Percentiles rank a stretch among this genome's conserved stretches.
These are phyloP conservation scores for Dryadula phaetusa DNA, from an alignment of 2,888 invertebrate species.

Conservation along the genomic window DNA sequence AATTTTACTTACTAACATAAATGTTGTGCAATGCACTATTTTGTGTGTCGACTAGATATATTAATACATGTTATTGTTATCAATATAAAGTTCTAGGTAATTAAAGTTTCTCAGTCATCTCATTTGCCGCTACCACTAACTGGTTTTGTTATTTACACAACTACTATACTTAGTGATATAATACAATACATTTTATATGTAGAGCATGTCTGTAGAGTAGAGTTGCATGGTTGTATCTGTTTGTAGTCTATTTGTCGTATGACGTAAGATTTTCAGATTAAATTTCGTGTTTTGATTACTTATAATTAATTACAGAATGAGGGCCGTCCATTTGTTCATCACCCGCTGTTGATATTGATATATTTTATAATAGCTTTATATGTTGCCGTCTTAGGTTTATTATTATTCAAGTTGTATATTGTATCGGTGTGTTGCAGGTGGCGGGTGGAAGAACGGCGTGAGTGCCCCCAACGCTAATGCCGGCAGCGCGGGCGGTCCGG, in stretches of 20 bases:
- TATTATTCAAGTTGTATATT: too few species aligned
- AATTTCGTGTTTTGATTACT: slow-evolving; percentile 18
- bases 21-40: slow-evolving; percentile 21
- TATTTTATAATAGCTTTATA: neutral
- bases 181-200: neutral
- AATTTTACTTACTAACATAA: slow-evolving; percentile 7
- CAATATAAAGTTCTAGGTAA: neutral
- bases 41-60: slow-evolving; percentile 3
- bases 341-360: too few species aligned
- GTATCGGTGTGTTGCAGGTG: slow-evolving; percentile 60
- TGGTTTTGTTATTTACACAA: slow-evolving; percentile 19
- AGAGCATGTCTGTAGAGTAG: neutral
- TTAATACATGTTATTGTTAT: too few species aligned
- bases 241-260: too few species aligned
- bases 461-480: slow-evolving; percentile 46
- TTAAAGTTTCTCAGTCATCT: slow-evolving; percentile 26
- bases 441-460: slow-evolving; percentile 79
- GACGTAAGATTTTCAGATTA: slow-evolving; percentile 78
- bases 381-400: too few species aligned
- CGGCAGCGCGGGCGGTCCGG: slow-evolving; percentile 56
- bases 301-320: too few species aligned
- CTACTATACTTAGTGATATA: slow-evolving; percentile 11
- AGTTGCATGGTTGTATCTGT: too few species aligned
- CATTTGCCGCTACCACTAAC: slow-evolving; percentile 24
- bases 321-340: too few species aligned